These are phyloP conservation scores for Mohoua ochrocephala DNA, from an alignment of 2,113 vertebrate species.

Conservation along the genomic window DNA sequence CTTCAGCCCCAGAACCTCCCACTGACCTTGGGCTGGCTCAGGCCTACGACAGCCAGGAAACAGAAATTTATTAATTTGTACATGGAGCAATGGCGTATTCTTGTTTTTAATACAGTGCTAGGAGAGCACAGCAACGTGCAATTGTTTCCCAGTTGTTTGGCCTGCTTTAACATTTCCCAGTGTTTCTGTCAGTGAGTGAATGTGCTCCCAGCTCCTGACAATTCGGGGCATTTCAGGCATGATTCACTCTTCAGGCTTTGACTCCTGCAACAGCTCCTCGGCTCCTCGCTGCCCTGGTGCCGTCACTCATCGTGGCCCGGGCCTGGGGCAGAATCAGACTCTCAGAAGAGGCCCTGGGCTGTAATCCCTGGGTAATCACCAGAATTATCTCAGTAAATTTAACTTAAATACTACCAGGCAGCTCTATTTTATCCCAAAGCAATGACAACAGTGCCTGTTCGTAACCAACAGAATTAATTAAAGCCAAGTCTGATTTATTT, in stretches of 20 bases:
- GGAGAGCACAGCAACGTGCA: not conserved
- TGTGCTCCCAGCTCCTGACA: not conserved
- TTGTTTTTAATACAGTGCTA: not conserved
- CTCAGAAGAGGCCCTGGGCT: not conserved
- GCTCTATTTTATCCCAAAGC: not conserved
- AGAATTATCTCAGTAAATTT: constrained; percentile 50
- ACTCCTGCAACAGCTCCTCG: not conserved
- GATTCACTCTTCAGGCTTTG: not conserved
- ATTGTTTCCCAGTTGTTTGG: not conserved
- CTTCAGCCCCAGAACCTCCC: not conserved
- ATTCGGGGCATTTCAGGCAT: not conserved
- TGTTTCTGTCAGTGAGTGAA: not conserved
- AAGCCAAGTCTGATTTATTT: not conserved
- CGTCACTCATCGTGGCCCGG: not conserved
- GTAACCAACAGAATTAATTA: not conserved
- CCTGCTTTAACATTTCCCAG: not conserved
- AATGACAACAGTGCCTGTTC: not conserved
- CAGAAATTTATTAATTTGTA: not conserved
- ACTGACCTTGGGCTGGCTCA: not conserved
- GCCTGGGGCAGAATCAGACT: not conserved
- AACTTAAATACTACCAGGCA: not conserved
- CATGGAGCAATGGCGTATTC: not conserved
- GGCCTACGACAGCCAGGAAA: not conserved
- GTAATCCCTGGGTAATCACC: not conserved
- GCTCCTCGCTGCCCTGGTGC: not conserved